Base-by-base conservation (phyloP, 1,140 invertebrate species). In the Steinernema feltiae region DNA sequence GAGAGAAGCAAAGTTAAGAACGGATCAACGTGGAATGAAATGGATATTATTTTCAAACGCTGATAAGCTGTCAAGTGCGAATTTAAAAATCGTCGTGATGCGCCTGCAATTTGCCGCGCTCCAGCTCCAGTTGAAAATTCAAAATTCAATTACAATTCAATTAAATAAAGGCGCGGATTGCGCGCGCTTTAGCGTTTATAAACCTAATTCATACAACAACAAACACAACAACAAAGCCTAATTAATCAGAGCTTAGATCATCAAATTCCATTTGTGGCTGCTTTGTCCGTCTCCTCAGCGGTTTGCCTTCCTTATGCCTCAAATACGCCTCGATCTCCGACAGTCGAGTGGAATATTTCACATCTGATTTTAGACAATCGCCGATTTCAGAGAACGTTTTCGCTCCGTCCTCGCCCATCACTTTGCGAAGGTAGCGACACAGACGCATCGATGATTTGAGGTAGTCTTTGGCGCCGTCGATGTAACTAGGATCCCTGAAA, bases 371-470 rank as follows among this genome's bases (percentile, higher is more conserved):
- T 3, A 63, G 12, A 27, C 53, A 1, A 30, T 78, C 77, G 21
- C 77, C 77, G 32, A 77, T 76, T 30, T 76, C 63, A 12, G 31
- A 31, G 30, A 78, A 72, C 21, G 31, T 27, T 1, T 48, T 71
- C 32, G 72, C 74, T 18, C 74, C 77, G 32, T 78, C 77, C 63
- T 76, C 75, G 0, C 75, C 71, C 30, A 73, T 32, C 1, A 76
- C 30, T 30, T 72, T n/a, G 24, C 32, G n/a, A 72, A 70, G 70
- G 46, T 48, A 75, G 30, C 71, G n/a, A 35, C 75, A 72, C n/a
- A 78, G 69, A 1, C 73, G 53, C 77, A 78, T 78, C 24, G 69
- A 41, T 3, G 74, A 72, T 29, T 77, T 72, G 1, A 78, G 72
- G 53, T 78, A 78, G 12, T 78, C 77, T 17, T 48, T 41, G 1